Evolutionary conservation across 2,113 vertebrate genomes (phyloP).

Genomic region (Anser cygnoides): DNA sequence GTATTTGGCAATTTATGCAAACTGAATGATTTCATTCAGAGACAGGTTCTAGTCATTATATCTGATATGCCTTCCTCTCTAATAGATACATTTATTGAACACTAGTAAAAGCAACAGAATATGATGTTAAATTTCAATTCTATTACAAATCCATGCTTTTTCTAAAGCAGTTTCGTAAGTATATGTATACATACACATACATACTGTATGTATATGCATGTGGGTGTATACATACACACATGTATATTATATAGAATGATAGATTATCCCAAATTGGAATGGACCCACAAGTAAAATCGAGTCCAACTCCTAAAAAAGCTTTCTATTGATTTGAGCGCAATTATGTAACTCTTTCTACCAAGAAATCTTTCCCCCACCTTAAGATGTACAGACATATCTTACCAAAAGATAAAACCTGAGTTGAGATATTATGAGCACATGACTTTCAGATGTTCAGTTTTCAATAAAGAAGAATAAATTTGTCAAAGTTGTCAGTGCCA

Average conservation of each 20-base stretch:
- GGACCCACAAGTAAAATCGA: background rate
- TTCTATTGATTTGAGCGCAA: background rate
- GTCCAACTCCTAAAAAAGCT: background rate
- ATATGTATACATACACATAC: background rate
- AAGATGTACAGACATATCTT: background rate
- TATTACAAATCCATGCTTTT: accelerated
- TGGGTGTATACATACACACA: too few relatives aligned
- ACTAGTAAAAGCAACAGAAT: background rate
- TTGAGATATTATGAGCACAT: background rate
- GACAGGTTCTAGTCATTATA: background rate
- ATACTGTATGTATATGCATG: accelerated
- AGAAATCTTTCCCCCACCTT: background rate
- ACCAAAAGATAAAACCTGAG: background rate
- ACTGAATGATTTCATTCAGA: accelerated
- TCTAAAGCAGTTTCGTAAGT: background rate
- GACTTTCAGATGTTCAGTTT: background rate
- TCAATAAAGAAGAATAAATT: background rate
- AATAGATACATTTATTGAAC: background rate
- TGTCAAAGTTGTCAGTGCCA: background rate
- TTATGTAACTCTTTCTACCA: background rate
- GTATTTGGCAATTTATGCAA: background rate
- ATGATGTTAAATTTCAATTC: accelerated
- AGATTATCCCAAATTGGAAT: background rate
- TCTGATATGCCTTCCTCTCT: accelerated
- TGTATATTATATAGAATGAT: too few relatives aligned